Conservation (phyloP, 2,113 vertebrate species). For the Silurus meridionalis region DNA sequence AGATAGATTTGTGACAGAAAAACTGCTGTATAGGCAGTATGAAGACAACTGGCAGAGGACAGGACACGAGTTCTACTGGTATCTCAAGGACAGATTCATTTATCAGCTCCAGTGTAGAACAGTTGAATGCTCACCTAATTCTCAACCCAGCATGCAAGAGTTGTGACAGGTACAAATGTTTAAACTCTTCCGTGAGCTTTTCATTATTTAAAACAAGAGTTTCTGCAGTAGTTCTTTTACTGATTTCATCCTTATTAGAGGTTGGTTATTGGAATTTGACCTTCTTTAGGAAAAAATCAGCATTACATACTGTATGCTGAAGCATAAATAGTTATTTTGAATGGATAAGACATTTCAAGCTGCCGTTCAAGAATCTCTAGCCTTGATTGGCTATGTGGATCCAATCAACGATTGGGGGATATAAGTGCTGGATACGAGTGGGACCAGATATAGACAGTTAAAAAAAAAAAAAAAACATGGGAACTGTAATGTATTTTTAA, state of each 20-base stretch:
- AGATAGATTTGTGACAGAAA: not conserved
- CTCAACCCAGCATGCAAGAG: slow-evolving; percentile 65
- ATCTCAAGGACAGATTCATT: slow-evolving; percentile 54
- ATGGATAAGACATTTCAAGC: slow-evolving; percentile 61
- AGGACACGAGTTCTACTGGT: slow-evolving; percentile 49
- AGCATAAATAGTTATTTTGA: slow-evolving; percentile 52
- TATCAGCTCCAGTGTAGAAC: slow-evolving; percentile 60
- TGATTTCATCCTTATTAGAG: not conserved
- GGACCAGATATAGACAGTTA: slow-evolving; percentile 64
- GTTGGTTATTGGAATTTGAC: not conserved
- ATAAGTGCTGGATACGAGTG: slow-evolving; percentile 73
- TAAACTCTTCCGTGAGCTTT: not conserved
- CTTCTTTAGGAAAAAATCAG: slow-evolving; percentile 64
- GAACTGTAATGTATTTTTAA: not conserved
- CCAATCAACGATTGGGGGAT: slow-evolving; percentile 71
- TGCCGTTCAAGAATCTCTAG: slow-evolving; percentile 67
- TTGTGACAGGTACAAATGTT: slow-evolving; percentile 66
- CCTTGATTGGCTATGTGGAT: slow-evolving; percentile 71
- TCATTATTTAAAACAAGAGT: not conserved
- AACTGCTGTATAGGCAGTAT: slow-evolving; percentile 36
- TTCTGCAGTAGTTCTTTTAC: not conserved
- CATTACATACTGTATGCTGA: slow-evolving; percentile 56
- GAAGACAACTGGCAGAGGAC: slow-evolving; percentile 60
- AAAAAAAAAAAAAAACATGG: not conserved
- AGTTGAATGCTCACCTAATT: slow-evolving; percentile 69